These are phyloP conservation scores for Eupeodes luniger DNA, from an alignment of 2,888 invertebrate genomes.

Conservation along the genomic window DNA sequence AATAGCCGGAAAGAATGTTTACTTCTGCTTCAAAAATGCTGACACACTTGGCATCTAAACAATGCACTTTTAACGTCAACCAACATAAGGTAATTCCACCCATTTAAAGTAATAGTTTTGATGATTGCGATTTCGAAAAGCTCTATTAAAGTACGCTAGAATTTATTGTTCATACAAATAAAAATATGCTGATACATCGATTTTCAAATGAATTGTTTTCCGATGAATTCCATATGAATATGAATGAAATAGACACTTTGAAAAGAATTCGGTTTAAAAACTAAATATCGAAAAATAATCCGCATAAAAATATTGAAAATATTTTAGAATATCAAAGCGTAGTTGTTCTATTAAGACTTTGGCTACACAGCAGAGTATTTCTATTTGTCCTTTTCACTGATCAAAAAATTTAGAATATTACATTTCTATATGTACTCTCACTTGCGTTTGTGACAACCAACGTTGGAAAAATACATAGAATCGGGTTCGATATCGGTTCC, in stretches of 20 bases:
- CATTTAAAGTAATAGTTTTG: too few species aligned
- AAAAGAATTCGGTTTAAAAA: background rate
- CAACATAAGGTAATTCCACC: too few species aligned
- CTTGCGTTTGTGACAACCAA: background rate
- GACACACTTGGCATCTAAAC: too few species aligned
- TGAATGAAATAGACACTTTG: background rate
- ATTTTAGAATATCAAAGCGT: background rate
- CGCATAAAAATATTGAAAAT: background rate
- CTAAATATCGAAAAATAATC: background rate
- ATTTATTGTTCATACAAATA: background rate
- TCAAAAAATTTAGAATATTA: background rate
- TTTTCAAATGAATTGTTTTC: background rate
- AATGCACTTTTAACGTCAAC: too few species aligned
- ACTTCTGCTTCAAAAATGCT: too few species aligned
- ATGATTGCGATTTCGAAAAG: too few species aligned
- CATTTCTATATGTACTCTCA: background rate
- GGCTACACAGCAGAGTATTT: background rate
- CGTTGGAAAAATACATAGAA: background rate
- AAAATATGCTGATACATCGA: background rate
- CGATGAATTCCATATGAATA: background rate
- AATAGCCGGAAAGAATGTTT: too few species aligned
- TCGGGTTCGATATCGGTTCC: slow-evolving; percentile 26
- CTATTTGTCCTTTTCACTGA: background rate
- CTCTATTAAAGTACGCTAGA: too few species aligned
- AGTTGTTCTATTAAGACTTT: background rate